Conservation (phyloP, 2,797 vertebrate species). For the Octomys mimax region DNA sequence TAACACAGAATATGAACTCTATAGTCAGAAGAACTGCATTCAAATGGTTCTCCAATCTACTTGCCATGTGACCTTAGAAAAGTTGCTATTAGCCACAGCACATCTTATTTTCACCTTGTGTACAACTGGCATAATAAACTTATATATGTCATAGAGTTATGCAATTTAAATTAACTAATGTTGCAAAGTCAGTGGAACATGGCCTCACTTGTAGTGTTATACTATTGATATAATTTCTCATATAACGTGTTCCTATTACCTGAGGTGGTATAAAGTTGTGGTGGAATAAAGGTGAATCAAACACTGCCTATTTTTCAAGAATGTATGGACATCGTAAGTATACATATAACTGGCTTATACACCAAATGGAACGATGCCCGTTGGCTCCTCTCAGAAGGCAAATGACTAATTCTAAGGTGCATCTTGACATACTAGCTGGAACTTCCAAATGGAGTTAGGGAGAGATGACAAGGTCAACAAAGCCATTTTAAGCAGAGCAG, state of each 20-base stretch:
- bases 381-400: not conserved
- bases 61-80: not conserved
- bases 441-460: not conserved
- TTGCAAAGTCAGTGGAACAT: not conserved
- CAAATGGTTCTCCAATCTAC: not conserved
- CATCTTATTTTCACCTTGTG: not conserved
- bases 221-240: not conserved
- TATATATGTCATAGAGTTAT: not conserved
- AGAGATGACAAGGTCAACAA: not conserved
- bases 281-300: conserved; percentile 3
- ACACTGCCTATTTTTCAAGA: not conserved
- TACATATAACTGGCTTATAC: not conserved
- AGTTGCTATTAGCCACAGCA: not conserved
- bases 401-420: not conserved
- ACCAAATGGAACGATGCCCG: not conserved
- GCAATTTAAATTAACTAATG: not conserved
- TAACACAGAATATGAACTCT: not conserved
- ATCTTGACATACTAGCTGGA: not conserved
- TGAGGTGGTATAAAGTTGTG: not conserved
- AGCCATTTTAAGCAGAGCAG: not conserved
- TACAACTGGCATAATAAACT: not conserved
- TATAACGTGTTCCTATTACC: not conserved
- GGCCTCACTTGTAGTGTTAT: not conserved
- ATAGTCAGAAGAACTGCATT: not conserved
- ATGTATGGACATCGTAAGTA: not conserved